Percentiles rank a stretch among this genome's conserved stretches.
Evolutionary conservation across 2,888 invertebrate species (phyloP).

Genomic region (Galerucella pusilla): DNA sequence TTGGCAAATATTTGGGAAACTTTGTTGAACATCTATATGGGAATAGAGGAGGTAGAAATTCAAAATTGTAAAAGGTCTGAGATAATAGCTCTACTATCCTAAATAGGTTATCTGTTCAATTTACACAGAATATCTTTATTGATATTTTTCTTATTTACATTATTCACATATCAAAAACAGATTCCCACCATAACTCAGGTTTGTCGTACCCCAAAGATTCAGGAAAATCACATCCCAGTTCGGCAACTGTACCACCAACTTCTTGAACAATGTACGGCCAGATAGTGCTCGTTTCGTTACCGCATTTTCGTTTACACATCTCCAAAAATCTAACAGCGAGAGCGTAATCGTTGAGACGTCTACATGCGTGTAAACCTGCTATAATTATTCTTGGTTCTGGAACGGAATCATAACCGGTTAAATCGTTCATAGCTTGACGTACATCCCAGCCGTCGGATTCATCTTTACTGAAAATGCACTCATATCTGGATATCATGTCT

Average conservation of each 20-base stretch:
- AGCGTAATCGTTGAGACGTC: conserved; percentile 74
- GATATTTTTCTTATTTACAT: conserved; percentile 47
- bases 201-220: conserved; percentile 97
- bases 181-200: conserved; percentile 88
- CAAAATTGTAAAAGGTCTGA: too few species aligned
- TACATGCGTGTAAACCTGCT: conserved; percentile 72
- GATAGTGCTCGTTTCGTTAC: conserved; percentile 76
- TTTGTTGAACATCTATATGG: too few species aligned
- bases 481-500: conserved; percentile 66
- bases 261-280: conserved; percentile 91
- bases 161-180: conserved; percentile 72
- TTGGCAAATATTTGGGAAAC: too few species aligned
- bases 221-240: conserved; percentile 92
- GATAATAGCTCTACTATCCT: too few species aligned
- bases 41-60: too few species aligned
- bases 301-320: conserved; percentile 89
- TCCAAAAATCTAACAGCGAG: conserved; percentile 84
- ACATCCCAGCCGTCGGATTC: conserved; percentile 90
- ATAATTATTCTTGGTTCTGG: conserved; percentile 72
- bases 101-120: too few species aligned
- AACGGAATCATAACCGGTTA: conserved; percentile 70
- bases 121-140: too few species aligned
- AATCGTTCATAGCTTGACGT: conserved; percentile 69
- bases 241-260: conserved; percentile 88
- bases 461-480: conserved; percentile 82